Evolutionary conservation across 92 coral and sea anemone species (phyloP), one percentile per base, ranked within the genome.

Genomic region (Epizoanthus scotinus): DNA sequence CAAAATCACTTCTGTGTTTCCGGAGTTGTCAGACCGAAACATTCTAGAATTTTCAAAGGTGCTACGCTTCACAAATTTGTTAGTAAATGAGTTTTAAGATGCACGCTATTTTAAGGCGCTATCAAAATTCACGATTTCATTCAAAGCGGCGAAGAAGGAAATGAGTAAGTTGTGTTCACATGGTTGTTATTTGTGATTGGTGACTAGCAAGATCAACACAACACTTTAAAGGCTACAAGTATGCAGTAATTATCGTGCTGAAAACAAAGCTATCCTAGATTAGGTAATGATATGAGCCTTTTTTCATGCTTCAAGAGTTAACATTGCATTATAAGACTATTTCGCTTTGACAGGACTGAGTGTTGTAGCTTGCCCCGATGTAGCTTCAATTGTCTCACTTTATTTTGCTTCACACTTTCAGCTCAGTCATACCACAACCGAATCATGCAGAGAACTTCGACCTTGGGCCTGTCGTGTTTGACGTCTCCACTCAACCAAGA

Each of bases 401-500:
- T 44, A 15, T n/a, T 24, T 59, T 22, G 3, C 34, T 13, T 74
- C 58, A 47, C 54, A 49, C 49, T 75, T 75, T 60, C 68, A 75
- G 81, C 8, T 59, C 52, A 36, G 27, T 49, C 81, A 5, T 75
- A 58, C 3, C 67, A 59, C 24, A 75, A 38, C 56, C 36, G 50
- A 36, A 25, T 59, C 68, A 75, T 75, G 68, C 67, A 66, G 9
- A 75, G 44, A 57, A 75, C 38, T 24, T 75, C 81, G 12, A 58
- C 81, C 14, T 26, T 58, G 47, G 81, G 81, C 55, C 56, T 75
- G 25, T 40, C 81, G 9, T 58, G 81, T 15, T 59, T 75, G 68
- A 59, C 56, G 14, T 75, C 81, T 31, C 81, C 81, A 3, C 81
- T 75, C 68, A 75, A 40, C 68, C 42, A 21, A 8, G 81, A 75